Evolutionary conservation across 2,888 invertebrate genomes (phyloP).

Genomic region (Synanthedon vespiformis): DNA sequence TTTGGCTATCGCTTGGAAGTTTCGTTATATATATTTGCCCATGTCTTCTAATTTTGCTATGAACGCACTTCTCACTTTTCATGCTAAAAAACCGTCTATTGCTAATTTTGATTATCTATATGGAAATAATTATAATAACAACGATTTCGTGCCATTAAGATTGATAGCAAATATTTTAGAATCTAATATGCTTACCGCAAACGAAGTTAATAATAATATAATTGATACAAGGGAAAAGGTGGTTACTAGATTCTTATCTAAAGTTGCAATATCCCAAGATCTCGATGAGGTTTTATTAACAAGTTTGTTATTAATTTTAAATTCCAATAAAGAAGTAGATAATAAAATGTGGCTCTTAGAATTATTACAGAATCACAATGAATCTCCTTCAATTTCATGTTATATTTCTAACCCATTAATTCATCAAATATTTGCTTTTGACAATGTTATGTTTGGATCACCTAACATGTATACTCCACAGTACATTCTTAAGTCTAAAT

Average conservation of each 20-base stretch:
- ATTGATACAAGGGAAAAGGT: constrained; percentile 20
- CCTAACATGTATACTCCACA: constrained; percentile 44
- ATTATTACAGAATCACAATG: constrained; percentile 39
- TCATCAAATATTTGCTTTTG: constrained; percentile 35
- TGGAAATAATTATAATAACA: constrained; percentile 21
- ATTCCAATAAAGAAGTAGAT: constrained; percentile 21
- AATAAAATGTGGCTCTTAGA: constrained; percentile 37
- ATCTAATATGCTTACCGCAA: constrained; percentile 9
- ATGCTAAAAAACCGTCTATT: constrained; percentile 14
- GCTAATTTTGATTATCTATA: constrained; percentile 11
- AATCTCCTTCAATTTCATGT: constrained; percentile 29
- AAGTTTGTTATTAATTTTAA: constrained; percentile 34
- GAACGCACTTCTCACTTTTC: constrained; percentile 44
- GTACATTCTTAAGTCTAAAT: constrained; percentile 49
- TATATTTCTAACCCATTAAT: constrained; percentile 38
- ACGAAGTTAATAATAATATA: constrained; percentile 13
- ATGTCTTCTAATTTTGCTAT: constrained; percentile 44
- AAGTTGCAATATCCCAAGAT: constrained; percentile 40
- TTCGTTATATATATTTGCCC: constrained; percentile 54
- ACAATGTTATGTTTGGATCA: constrained; percentile 30
- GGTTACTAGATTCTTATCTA: constrained; percentile 34
- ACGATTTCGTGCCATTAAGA: constrained; percentile 45
- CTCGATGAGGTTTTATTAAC: constrained; percentile 49
- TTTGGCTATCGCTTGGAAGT: constrained; percentile 54
- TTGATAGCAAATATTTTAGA: constrained; percentile 26